phyloP scores from a whole-genome alignment of 2,113 vertebrate species.

The Ceyx margarethae region DNA sequence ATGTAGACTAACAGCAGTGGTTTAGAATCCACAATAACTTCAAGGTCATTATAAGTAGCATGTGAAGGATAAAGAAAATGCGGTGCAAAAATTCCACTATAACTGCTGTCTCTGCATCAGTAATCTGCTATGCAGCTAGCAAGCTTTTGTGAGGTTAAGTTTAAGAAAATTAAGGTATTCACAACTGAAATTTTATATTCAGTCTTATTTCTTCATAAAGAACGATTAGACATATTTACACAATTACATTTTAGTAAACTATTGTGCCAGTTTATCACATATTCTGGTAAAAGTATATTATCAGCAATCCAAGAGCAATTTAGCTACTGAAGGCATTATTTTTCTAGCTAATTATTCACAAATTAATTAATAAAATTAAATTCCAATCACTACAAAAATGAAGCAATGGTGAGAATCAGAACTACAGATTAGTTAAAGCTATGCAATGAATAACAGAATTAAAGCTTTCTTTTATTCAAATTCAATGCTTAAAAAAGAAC shows the following conservation, averaged over 20 bases:
- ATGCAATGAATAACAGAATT: constrained; percentile 78
- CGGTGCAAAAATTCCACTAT: constrained; percentile 26
- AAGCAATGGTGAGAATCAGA: constrained; percentile 75
- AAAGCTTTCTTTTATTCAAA: constrained; percentile 79
- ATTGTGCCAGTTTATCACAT: constrained; percentile 52
- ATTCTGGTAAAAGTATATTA: constrained; percentile 70
- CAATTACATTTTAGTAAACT: constrained; percentile 74
- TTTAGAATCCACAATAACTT: constrained; percentile 70
- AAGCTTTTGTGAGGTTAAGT: constrained; percentile 13
- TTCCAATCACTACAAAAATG: constrained; percentile 78
- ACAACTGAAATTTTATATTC: constrained; percentile 26
- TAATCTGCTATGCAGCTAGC: constrained; percentile 43
- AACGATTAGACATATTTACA: constrained; percentile 74
- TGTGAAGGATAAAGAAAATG: constrained; percentile 58
- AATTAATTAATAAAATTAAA: constrained; percentile 84
- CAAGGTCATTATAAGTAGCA: constrained; percentile 65
- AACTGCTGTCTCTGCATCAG: constrained; percentile 16
- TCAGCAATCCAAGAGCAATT: constrained; percentile 73
- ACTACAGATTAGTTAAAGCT: constrained; percentile 80
- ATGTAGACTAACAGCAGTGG: constrained; percentile 58
- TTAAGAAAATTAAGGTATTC: constrained; percentile 26
- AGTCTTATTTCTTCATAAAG: constrained; percentile 57
- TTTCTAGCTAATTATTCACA: constrained; percentile 79
- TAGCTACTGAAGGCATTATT: constrained; percentile 69
- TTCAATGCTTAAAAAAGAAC: constrained; percentile 88